These are phyloP conservation scores for Graphium colonna DNA, from an alignment of 2,888 invertebrate genomes.

Conservation along the genomic window DNA sequence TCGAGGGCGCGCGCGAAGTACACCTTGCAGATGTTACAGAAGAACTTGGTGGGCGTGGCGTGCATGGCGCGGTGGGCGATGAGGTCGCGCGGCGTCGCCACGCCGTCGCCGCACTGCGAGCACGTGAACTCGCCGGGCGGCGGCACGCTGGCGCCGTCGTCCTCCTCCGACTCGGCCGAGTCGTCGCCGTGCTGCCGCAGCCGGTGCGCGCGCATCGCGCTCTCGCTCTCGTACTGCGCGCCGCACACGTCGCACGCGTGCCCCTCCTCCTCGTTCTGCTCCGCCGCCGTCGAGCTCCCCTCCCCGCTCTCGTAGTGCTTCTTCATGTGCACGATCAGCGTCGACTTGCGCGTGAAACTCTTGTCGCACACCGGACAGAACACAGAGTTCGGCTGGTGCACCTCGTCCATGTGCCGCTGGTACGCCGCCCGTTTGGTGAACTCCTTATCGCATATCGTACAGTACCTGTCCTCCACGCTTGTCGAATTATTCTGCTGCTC, in stretches of 20 bases:
- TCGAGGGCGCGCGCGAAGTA: constrained; percentile 70
- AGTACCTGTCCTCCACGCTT: constrained; percentile 73
- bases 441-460: constrained; percentile 81
- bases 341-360: constrained; percentile 82
- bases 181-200: constrained; percentile 78
- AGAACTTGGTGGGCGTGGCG: constrained; percentile 71
- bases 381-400: constrained; percentile 75
- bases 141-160: constrained; percentile 50
- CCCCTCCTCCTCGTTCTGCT: constrained; percentile 52
- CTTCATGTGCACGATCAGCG: constrained; percentile 82
- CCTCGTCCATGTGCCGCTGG: constrained; percentile 80
- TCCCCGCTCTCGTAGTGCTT: constrained; percentile 76
- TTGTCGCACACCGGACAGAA: constrained; percentile 83
- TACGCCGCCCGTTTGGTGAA: constrained; percentile 81
- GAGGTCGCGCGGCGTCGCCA: constrained; percentile 74
- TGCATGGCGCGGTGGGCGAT: constrained; percentile 79
- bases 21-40: constrained; percentile 81
- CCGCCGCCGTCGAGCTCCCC: constrained; percentile 47
- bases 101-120: constrained; percentile 77
- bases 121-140: constrained; percentile 75
- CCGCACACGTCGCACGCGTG: constrained; percentile 82
- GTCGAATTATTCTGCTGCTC: constrained; percentile 64
- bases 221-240: constrained; percentile 78
- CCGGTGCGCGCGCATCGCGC: constrained; percentile 79
- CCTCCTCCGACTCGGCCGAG: constrained; percentile 45